Conservation (phyloP, 2,797 vertebrate species). For the Acanthurus tractus region DNA sequence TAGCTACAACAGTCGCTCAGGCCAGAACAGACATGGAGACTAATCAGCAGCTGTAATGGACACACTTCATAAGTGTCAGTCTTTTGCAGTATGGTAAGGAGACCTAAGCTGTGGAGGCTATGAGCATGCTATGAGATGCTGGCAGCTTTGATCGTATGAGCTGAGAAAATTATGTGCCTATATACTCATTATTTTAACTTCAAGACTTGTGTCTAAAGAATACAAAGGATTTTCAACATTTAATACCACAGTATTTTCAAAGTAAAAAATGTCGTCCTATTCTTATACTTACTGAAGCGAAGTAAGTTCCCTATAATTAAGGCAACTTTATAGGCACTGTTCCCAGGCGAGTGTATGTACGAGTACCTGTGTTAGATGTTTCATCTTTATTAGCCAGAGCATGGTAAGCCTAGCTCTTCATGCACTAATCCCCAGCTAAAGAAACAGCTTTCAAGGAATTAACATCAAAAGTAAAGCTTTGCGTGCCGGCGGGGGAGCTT, state of each 20-base stretch:
- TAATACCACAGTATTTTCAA: constrained; percentile 75
- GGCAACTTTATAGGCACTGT: constrained; percentile 80
- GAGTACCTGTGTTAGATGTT: constrained; percentile 89
- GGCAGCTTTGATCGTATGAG: constrained; percentile 69
- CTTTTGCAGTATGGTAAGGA: constrained; percentile 64
- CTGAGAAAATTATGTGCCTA: constrained; percentile 64
- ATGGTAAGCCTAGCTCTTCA: constrained; percentile 88
- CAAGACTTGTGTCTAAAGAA: constrained; percentile 66
- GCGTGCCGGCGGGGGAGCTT: constrained; percentile 86
- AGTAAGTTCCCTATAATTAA: constrained; percentile 85
- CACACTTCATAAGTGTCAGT: constrained; percentile 88
- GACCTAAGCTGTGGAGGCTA: constrained; percentile 58
- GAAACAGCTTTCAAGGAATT: constrained; percentile 92
- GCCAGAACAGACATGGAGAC: constrained; percentile 77
- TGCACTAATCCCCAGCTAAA: constrained; percentile 90
- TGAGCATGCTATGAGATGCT: constrained; percentile 58
- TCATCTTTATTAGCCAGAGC: constrained; percentile 90
- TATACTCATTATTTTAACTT: constrained; percentile 78
- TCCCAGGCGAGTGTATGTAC: constrained; percentile 80
- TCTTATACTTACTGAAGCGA: constrained; percentile 79
- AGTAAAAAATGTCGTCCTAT: constrained; percentile 77
- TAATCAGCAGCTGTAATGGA: constrained; percentile 88
- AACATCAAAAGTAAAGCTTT: constrained; percentile 90
- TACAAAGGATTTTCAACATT: constrained; percentile 75
- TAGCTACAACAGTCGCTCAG: constrained; percentile 81